Conservation (phyloP, 2,113 vertebrate genomes). For the Cephalopterus ornatus region DNA sequence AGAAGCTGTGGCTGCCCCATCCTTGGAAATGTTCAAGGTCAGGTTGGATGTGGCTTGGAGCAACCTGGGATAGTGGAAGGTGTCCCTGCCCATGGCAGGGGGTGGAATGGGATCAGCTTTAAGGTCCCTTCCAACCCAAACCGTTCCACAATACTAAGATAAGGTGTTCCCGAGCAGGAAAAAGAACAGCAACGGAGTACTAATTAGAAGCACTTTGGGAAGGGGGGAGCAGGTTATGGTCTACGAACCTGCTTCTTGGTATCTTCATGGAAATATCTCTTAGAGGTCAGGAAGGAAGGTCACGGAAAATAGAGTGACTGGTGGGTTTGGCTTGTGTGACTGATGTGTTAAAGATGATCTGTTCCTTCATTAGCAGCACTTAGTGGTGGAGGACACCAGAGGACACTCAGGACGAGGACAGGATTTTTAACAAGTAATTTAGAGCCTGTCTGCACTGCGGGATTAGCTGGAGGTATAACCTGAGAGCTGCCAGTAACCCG, state of each 20-base stretch:
- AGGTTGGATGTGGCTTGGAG: accelerated
- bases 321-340: constrained; percentile 18
- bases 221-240: background rate
- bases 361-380: constrained; percentile 36
- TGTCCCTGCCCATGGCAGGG: background rate
- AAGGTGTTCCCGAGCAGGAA: background rate
- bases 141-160: background rate
- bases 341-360: constrained; percentile 31
- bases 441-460: background rate
- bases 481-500: background rate
- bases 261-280: background rate
- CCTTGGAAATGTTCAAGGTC: background rate
- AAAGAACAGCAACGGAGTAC: background rate
- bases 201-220: background rate
- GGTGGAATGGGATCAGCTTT: background rate
- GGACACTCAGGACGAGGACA: background rate
- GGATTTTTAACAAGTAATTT: constrained; percentile 37
- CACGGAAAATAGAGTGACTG: background rate
- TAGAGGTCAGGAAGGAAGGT: background rate
- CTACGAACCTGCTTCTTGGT: background rate
- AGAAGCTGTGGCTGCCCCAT: background rate
- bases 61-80: background rate
- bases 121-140: background rate
- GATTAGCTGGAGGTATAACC: background rate
- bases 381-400: background rate